A percentile compares a stretch with the other conserved stretches of the same genome.
phyloP scores from a whole-genome alignment of 2,888 invertebrate genomes.

The Machimus atricapillus region DNA sequence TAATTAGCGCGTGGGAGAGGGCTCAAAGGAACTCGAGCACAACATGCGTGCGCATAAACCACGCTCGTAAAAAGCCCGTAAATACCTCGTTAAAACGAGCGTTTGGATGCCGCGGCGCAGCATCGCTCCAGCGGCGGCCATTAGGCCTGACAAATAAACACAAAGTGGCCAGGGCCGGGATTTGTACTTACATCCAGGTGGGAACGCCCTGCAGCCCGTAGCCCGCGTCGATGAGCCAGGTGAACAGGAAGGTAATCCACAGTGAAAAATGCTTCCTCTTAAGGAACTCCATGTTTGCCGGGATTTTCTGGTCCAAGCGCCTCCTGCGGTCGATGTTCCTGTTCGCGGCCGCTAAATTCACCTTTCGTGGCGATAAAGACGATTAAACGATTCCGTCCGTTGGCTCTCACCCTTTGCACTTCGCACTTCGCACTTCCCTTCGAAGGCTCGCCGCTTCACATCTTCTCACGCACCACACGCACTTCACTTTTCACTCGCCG shows the following conservation, averaged over 20 bases:
- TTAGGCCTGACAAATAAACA: slow-evolving; percentile 1
- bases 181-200: slow-evolving; percentile 61
- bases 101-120: background rate
- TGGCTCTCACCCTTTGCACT: background rate
- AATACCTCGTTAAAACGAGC: slow-evolving; percentile 21
- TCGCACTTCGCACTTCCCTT: background rate
- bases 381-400: background rate
- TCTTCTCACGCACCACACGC: slow-evolving; percentile 1
- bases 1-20: background rate
- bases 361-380: background rate
- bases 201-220: slow-evolving; percentile 60
- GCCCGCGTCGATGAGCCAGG: slow-evolving; percentile 53
- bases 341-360: background rate
- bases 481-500: slow-evolving; percentile 1
- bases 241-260: slow-evolving; percentile 57
- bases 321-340: background rate
- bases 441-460: background rate
- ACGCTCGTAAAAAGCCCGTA: slow-evolving; percentile 7
- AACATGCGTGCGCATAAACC: slow-evolving; percentile 8
- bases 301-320: background rate
- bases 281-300: slow-evolving; percentile 57
- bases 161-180: background rate
- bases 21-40: background rate
- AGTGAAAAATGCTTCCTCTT: slow-evolving; percentile 59
- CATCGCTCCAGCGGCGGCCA: background rate